Evolutionary conservation across 2,113 vertebrate genomes (phyloP).

Genomic region (Antechinus stuartii): DNA sequence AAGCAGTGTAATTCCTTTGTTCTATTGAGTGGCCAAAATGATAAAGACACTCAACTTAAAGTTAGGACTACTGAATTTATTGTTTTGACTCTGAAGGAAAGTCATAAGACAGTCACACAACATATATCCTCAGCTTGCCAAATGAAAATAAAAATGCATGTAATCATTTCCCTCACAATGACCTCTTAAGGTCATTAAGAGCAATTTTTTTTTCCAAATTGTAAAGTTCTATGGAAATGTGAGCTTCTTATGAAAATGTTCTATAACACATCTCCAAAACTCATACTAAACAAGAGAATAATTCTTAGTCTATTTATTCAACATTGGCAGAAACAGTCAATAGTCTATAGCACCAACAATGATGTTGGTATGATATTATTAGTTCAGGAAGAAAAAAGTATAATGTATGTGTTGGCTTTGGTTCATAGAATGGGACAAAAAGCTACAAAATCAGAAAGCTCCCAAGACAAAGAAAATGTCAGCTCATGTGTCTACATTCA

Average conservation of each 20-base stretch:
- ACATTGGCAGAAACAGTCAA: background rate
- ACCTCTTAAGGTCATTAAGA: background rate
- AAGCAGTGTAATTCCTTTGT: background rate
- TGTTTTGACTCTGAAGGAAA: background rate
- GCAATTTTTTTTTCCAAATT: background rate
- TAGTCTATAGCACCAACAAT: background rate
- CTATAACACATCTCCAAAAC: background rate
- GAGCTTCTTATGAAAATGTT: background rate
- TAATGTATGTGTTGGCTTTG: background rate
- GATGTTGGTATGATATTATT: background rate
- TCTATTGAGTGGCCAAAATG: background rate
- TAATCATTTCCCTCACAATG: background rate
- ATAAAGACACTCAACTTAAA: background rate
- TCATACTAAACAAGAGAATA: background rate
- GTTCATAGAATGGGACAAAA: background rate
- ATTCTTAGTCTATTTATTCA: background rate
- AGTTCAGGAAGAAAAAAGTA: background rate
- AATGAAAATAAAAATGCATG: background rate
- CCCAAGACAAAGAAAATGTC: background rate
- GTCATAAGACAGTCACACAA: background rate
- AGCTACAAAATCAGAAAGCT: background rate
- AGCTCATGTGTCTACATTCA: background rate
- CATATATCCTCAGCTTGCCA: background rate
- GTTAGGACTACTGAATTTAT: background rate
- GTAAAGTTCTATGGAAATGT: background rate